Base-by-base conservation (phyloP, 2,888 invertebrate species). In the Sphinx pinastri region DNA sequence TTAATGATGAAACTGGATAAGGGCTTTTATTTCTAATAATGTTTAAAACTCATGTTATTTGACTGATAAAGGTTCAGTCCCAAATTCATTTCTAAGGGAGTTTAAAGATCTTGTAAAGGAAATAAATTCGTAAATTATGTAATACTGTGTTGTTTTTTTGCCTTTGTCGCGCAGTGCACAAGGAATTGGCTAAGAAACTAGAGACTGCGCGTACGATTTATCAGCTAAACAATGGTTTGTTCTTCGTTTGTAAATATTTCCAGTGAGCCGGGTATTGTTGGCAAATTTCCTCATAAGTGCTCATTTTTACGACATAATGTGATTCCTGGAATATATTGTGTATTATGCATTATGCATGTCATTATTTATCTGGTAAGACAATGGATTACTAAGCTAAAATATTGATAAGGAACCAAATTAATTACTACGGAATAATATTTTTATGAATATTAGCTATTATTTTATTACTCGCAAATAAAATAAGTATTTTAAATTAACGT, bases 401-500 rank as follows among this genome's bases (percentile, higher is more conserved):
- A 38, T 38, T 38, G 38, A 7, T 38, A 38, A 7, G 8, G 2
- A 38, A 38, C 38, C 4, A 38, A 38, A 38, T 38, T 38, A 38
- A 38, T 38, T 5, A 38, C 0, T 38, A 38, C 1, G 38, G 38
- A 38, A 8, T 38, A 38, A 38, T 38, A 38, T 38, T 38, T 38
- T 7, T 8, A 7, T 38, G 8, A 38, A 38, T 38, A 38, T 38
- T 38, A 38, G 25, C 8, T 38, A 57, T n/a, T n/a, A n/a, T n/a
- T n/a, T n/a, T n/a, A n/a, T n/a, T 3, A 7, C 38, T 38, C n/a
- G 54, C 16, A 47, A 47, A 47, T 63, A 47, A 47, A 63, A 49
- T 63, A 47, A 63, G 25, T 63, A 49, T 49, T 60, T 49, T 63
- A 63, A 63, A 49, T 49, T 49, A 63, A 49, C 19, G 47, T 16